Evolutionary conservation across 2,888 invertebrate species (phyloP).

Genomic region (Sycophila texana): DNA sequence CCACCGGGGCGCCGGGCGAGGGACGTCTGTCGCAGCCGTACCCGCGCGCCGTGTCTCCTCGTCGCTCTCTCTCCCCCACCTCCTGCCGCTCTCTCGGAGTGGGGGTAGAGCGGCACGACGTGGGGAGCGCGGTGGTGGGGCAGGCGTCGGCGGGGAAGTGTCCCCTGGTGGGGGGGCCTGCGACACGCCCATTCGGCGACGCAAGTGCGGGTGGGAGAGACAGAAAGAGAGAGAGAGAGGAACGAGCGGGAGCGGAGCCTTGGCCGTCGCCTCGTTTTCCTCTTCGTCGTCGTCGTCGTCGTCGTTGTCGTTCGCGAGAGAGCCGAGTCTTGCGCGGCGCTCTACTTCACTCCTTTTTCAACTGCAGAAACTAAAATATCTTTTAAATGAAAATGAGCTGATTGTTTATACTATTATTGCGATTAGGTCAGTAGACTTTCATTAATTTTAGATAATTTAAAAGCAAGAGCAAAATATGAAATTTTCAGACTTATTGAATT

Average conservation of each 20-base stretch:
- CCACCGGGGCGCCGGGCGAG: constrained; percentile 57
- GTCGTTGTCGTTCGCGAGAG: constrained; percentile 53
- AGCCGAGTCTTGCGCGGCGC: constrained; percentile 21
- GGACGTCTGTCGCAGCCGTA: constrained; percentile 52
- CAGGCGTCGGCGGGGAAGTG: constrained; percentile 68
- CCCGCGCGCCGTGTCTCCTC: constrained; percentile 64
- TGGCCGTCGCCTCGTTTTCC: constrained; percentile 52
- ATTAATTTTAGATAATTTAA: no score
- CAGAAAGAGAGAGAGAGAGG: constrained; percentile 56
- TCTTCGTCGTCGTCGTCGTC: constrained; percentile 54
- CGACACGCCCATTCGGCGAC: constrained; percentile 62
- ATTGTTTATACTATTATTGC: neutral
- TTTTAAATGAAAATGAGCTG: neutral
- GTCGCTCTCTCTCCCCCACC: constrained; percentile 50
- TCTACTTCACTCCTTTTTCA: constrained; percentile 16
- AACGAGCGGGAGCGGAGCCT: constrained; percentile 44
- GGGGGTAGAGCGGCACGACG: constrained; percentile 49
- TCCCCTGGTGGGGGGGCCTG: constrained; percentile 60
- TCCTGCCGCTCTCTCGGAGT: constrained; percentile 23
- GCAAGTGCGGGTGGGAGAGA: constrained; percentile 54
- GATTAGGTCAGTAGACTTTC: no score
- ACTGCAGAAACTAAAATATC: constrained; percentile 28
- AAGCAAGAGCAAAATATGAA: no score
- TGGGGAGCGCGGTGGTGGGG: constrained; percentile 59
- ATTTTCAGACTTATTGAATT: no score